These are phyloP conservation scores for Chironomus tentans DNA, from an alignment of 2,888 invertebrate genomes.

Conservation along the genomic window DNA sequence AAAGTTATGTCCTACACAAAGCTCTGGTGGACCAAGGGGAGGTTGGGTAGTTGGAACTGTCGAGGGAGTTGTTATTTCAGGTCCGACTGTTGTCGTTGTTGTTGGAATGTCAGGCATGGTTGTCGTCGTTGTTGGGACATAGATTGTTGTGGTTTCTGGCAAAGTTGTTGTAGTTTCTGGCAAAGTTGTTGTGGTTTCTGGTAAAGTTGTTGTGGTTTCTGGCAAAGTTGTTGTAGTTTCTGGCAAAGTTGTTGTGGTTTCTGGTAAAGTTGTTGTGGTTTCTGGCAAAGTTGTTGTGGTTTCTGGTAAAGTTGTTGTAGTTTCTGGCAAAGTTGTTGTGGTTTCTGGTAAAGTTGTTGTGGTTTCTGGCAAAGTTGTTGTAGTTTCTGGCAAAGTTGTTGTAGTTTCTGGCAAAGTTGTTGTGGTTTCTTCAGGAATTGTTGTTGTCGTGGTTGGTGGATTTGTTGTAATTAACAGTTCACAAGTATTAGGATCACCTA, in stretches of 20 bases:
- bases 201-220: too few relatives aligned
- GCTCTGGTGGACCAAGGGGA: background rate
- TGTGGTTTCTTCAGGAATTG: background rate
- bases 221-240: background rate
- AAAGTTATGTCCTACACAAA: background rate
- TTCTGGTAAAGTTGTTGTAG: background rate
- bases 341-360: too few relatives aligned
- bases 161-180: background rate
- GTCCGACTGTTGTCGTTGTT: background rate
- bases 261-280: too few relatives aligned
- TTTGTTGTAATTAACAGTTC: background rate
- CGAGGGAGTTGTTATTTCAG: background rate
- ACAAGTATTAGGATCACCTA: too few relatives aligned
- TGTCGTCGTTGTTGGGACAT: background rate
- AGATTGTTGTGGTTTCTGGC: background rate
- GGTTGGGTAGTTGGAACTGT: background rate
- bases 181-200: background rate
- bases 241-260: background rate
- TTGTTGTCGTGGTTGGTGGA: background rate
- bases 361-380: too few relatives aligned
- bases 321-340: background rate
- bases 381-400: too few relatives aligned
- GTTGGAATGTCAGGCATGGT: background rate
- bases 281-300: background rate
- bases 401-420: background rate